These are phyloP conservation scores for Drosophila ercepeae DNA, from an alignment of 1,140 invertebrate species.

Conservation along the genomic window DNA sequence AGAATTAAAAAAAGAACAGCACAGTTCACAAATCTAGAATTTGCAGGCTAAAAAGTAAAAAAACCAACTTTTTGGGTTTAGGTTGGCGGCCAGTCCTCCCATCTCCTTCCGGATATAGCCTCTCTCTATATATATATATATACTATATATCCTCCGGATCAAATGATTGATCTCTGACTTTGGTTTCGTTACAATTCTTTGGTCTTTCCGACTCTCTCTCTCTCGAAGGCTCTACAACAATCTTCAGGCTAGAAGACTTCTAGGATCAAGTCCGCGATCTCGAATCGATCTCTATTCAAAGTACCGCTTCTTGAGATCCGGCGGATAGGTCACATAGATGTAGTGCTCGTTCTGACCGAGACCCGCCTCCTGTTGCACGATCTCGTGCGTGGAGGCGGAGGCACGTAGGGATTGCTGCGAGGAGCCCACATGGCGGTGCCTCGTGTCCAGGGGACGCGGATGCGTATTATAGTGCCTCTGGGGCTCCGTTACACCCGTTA, in stretches of 20 bases:
- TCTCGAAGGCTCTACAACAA: slow-evolving; percentile 10
- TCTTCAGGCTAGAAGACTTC: slow-evolving; percentile 6
- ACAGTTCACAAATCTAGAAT: slow-evolving; percentile 81
- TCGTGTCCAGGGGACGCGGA: slow-evolving; percentile 71
- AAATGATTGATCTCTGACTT: slow-evolving; percentile 14
- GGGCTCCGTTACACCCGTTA: slow-evolving; percentile 7
- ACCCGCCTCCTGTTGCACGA: slow-evolving; percentile 75
- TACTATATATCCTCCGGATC: slow-evolving; percentile 8
- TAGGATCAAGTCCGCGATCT: slow-evolving; percentile 5
- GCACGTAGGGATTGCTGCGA: slow-evolving; percentile 78
- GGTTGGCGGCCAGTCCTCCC: slow-evolving; percentile 33
- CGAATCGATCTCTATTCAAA: slow-evolving; percentile 84
- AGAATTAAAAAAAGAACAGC: slow-evolving; percentile 76
- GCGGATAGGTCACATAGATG: slow-evolving; percentile 93
- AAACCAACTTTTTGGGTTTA: slow-evolving; percentile 40
- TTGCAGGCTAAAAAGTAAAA: slow-evolving; percentile 71
- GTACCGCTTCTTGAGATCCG: slow-evolving; percentile 91
- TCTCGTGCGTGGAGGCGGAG: slow-evolving; percentile 77
- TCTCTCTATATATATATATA: slow-evolving; percentile 5
- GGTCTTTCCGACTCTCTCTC: slow-evolving; percentile 35
- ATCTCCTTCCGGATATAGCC: slow-evolving; percentile 1
- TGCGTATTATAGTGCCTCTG: slow-evolving; percentile 76
- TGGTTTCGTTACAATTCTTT: slow-evolving; percentile 38
- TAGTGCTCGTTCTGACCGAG: slow-evolving; percentile 88
- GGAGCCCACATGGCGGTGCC: slow-evolving; percentile 74